Evolutionary conservation across 2,888 invertebrate species (phyloP), one percentile per base, ranked within the genome.

Genomic region (Synergus japonicus): DNA sequence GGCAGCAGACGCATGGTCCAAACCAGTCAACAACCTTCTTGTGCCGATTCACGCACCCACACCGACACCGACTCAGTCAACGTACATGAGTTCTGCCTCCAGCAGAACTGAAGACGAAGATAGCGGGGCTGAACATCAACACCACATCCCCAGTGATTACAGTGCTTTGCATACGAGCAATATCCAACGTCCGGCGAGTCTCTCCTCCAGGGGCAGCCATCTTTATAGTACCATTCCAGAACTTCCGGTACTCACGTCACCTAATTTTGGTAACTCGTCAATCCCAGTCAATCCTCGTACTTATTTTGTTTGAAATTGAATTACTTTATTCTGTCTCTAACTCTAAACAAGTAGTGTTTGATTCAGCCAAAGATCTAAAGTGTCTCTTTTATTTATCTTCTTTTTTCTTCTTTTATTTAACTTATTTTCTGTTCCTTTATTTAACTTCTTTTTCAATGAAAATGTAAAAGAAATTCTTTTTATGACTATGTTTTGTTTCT

Each of bases 1-100:
- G 84, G 94, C 95, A 79, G 95, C 95, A 88, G 94, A 89, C 80
- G 87, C 87, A 93, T 96, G 96, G 96, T 95, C 95, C 91, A 95
- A 95, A 81, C 88, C 88, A 29, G 79, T 82, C 78, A 95, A 95
- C 90, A 95, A 85, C 44, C 87, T 89, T 83, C 86, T 92, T 85
- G 92, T 92, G 83, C 93, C 93, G 81, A 91, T 92, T 77, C 92
- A 92, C 85, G 91, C 91, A 77, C 92, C 94, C 92, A 94, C 94
- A 92, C 94, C 95, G 73, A 95, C 95, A 85, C 95, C 95, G 63
- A 93, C 95, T 92, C 95, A 95, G 88, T 95, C 95, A 85, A 95
- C 95, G 66, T 95, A 95, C 92, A 94, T 94, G 83, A 92, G 92
- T 86, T 92, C 92, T 77, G 91, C 91, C 46, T 94, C 94, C 10